Evolutionary conservation across 2,797 vertebrate species (phyloP).

Genomic region (Gouania willdenowi): DNA sequence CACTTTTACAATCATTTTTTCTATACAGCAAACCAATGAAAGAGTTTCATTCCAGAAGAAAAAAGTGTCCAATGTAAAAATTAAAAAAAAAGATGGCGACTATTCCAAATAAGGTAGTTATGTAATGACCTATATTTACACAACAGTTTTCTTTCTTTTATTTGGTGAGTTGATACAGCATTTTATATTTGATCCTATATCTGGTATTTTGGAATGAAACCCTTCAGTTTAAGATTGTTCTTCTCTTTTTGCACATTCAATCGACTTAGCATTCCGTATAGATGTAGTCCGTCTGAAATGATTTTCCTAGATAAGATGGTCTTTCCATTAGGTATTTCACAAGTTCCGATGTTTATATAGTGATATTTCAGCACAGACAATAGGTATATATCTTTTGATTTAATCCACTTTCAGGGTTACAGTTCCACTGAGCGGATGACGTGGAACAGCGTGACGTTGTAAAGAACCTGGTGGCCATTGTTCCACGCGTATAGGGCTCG

Average conservation of each 20-base stretch:
- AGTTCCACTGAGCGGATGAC: slow-evolving; percentile 93
- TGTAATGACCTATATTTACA: slow-evolving; percentile 45
- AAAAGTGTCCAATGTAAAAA: too few species aligned
- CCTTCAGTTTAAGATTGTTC: slow-evolving; percentile 22
- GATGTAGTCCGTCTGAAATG: slow-evolving; percentile 44
- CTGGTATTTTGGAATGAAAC: slow-evolving; percentile 66
- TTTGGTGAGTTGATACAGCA: slow-evolving; percentile 17
- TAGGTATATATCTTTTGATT: slow-evolving; percentile 16
- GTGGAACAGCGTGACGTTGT: slow-evolving; percentile 96
- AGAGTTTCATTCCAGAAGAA: slow-evolving; percentile 68
- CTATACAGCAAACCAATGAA: slow-evolving; percentile 50
- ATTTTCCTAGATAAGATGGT: slow-evolving; percentile 37
- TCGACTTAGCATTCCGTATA: slow-evolving; percentile 46
- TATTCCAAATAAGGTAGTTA: slow-evolving; percentile 52
- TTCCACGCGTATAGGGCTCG: slow-evolving; percentile 97
- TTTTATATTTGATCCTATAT: slow-evolving; percentile 6
- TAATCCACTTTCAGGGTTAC: slow-evolving; percentile 66
- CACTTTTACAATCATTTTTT: slow-evolving; percentile 68
- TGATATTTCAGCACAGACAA: slow-evolving; percentile 55
- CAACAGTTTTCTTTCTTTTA: slow-evolving; percentile 21
- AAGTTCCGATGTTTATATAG: slow-evolving; percentile 60
- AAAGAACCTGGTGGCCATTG: slow-evolving; percentile 95
- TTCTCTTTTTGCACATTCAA: slow-evolving; percentile 58
- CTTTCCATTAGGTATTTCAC: slow-evolving; percentile 34
- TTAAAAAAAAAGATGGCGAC: slow-evolving; percentile 37